These are phyloP conservation scores for Melierax canorus DNA, from an alignment of 2,113 vertebrate species.

Conservation along the genomic window DNA sequence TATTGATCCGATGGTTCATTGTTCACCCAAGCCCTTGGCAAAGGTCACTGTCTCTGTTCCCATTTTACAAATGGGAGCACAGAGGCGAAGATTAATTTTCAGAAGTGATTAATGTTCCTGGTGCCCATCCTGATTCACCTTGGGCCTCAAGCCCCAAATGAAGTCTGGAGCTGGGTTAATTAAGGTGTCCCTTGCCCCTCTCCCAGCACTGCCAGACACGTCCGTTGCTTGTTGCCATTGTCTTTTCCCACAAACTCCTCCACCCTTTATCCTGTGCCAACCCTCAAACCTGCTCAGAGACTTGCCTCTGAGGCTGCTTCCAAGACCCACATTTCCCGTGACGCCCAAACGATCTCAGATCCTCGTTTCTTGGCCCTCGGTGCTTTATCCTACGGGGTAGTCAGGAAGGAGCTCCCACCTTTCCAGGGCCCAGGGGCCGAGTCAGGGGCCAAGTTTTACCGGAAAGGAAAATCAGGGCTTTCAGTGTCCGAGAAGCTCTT, in stretches of 20 bases:
- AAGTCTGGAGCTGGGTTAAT: constrained; percentile 4
- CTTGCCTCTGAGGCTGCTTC: background rate
- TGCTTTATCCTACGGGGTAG: rapidly evolving
- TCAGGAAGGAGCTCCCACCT: background rate
- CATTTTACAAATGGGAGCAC: background rate
- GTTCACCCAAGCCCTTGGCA: constrained; percentile 51
- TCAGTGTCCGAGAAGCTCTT: rapidly evolving
- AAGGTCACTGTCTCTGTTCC: constrained; percentile 31
- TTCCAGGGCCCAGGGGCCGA: too few relatives aligned
- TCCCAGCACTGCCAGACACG: background rate
- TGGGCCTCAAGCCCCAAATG: background rate
- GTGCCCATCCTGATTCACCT: background rate
- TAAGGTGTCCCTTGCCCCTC: background rate
- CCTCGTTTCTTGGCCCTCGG: background rate
- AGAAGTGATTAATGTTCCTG: constrained; percentile 9
- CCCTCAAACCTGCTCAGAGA: constrained; percentile 28
- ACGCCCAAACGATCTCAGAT: background rate
- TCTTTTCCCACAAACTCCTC: constrained; percentile 30
- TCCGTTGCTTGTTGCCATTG: background rate
- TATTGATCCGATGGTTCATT: constrained; percentile 29
- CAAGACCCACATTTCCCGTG: background rate
- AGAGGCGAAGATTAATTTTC: background rate
- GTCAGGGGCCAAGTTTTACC: background rate
- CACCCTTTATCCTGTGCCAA: constrained; percentile 31
- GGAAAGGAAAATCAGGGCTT: background rate